These are phyloP conservation scores for Tetraneura akinire DNA, from an alignment of 1,140 invertebrate genomes.

Conservation along the genomic window DNA sequence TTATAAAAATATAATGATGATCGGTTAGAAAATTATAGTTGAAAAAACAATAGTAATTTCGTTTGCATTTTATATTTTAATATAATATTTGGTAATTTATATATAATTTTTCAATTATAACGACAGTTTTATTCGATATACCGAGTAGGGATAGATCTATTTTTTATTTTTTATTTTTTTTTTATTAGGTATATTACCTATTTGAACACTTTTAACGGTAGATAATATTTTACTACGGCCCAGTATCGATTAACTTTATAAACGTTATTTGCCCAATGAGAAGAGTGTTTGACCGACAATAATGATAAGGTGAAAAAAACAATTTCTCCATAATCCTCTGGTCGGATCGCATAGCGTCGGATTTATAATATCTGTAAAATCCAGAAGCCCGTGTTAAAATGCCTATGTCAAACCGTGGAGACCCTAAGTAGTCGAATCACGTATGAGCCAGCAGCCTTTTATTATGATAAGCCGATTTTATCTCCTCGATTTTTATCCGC, in stretches of 20 bases:
- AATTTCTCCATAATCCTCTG: constrained; percentile 28
- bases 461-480: constrained; percentile 49
- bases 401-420: not conserved
- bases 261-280: not conserved
- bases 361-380: constrained; percentile 40
- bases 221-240: constrained; percentile 6
- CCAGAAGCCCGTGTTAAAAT: constrained; percentile 41
- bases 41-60: too few relatives aligned
- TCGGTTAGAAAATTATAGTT: too few relatives aligned
- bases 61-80: too few relatives aligned
- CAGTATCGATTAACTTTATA: not conserved
- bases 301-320: constrained; percentile 31
- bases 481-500: constrained; percentile 30
- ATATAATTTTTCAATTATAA: too few relatives aligned
- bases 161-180: too few relatives aligned
- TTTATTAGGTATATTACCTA: too few relatives aligned
- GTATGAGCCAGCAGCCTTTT: constrained; percentile 37
- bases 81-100: too few relatives aligned
- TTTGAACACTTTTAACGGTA: too few relatives aligned
- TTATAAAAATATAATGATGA: too few relatives aligned
- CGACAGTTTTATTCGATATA: too few relatives aligned
- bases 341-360: constrained; percentile 3
- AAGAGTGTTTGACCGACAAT: constrained; percentile 49
- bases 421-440: constrained; percentile 33
- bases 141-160: too few relatives aligned